These are phyloP conservation scores for Glaucopsyche alexis DNA, from an alignment of 2,888 invertebrate genomes.

Conservation along the genomic window DNA sequence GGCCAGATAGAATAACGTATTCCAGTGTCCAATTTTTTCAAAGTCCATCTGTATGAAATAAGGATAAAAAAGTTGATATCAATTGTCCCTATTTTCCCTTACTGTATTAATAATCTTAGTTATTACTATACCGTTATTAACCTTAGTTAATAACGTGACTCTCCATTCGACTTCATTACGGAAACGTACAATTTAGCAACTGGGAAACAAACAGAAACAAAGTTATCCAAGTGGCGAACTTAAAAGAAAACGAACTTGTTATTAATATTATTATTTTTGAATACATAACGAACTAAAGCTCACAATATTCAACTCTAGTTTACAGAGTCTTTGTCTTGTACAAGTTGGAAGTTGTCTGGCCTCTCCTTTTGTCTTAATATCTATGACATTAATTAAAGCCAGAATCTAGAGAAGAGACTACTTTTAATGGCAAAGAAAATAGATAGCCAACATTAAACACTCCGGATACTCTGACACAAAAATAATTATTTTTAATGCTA, in stretches of 20 bases:
- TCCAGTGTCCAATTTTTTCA: too few species aligned
- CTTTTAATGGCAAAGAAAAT: constrained; percentile 32
- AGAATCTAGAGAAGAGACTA: constrained; percentile 37
- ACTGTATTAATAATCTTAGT: too few species aligned
- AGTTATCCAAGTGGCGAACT: constrained; percentile 19
- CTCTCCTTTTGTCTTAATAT: constrained; percentile 38
- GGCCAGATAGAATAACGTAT: too few species aligned
- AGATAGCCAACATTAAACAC: constrained; percentile 31
- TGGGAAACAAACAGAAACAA: background rate
- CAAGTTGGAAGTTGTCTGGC: constrained; percentile 35
- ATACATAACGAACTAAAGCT: constrained; percentile 31
- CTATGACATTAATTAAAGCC: constrained; percentile 39
- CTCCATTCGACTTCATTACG: too few species aligned
- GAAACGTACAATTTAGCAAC: background rate
- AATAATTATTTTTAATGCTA: constrained; percentile 30
- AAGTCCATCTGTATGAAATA: too few species aligned
- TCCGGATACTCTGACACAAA: constrained; percentile 25
- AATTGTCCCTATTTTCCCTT: too few species aligned
- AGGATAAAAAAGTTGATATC: too few species aligned
- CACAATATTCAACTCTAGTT: constrained; percentile 34
- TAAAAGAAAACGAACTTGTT: constrained; percentile 6
- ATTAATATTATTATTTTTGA: constrained; percentile 31
- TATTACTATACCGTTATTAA: too few species aligned
- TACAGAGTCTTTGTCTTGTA: constrained; percentile 38
- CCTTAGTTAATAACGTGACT: too few species aligned